A percentile compares a stretch with the other conserved stretches of the same genome.
Conservation (phyloP, 2,888 invertebrate species). For the Drosophila stalkeri region DNA sequence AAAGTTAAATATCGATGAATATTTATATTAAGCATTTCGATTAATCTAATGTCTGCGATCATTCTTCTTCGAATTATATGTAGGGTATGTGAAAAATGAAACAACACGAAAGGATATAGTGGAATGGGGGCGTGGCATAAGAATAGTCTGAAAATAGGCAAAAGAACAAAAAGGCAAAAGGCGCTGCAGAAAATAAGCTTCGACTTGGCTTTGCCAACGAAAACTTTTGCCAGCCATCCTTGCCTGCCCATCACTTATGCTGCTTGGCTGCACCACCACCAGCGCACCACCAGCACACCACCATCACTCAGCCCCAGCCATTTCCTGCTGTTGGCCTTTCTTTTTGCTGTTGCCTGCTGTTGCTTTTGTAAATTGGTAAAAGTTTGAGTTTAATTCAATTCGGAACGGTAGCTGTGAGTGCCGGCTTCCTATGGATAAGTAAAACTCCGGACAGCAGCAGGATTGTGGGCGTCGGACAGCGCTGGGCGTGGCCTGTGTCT, state of each 20-base stretch:
- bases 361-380: constrained; percentile 82
- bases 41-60: no score
- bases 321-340: constrained; percentile 39
- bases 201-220: constrained; percentile 69
- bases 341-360: constrained; percentile 54
- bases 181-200: constrained; percentile 77
- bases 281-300: not conserved
- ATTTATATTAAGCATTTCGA: no score
- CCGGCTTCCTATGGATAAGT: constrained; percentile 79
- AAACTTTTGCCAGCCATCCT: constrained; percentile 65
- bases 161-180: constrained; percentile 66
- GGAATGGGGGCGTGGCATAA: constrained; percentile 28
- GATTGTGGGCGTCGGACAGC: not conserved
- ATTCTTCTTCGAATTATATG: not conserved
- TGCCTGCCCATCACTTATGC: constrained; percentile 48
- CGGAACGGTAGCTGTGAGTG: constrained; percentile 82
- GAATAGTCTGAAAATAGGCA: constrained; percentile 52
- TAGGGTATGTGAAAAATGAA: constrained; percentile 6
- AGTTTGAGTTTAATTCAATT: constrained; percentile 84
- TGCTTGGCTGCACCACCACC: constrained; percentile 37
- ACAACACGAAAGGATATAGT: not conserved
- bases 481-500: constrained; percentile 38
- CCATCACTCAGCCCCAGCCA: not conserved
- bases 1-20: no score
- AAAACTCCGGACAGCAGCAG: constrained; percentile 29